These are phyloP conservation scores for Sigmodon hispidus DNA, from an alignment of 2,113 vertebrate species.

Conservation along the genomic window DNA sequence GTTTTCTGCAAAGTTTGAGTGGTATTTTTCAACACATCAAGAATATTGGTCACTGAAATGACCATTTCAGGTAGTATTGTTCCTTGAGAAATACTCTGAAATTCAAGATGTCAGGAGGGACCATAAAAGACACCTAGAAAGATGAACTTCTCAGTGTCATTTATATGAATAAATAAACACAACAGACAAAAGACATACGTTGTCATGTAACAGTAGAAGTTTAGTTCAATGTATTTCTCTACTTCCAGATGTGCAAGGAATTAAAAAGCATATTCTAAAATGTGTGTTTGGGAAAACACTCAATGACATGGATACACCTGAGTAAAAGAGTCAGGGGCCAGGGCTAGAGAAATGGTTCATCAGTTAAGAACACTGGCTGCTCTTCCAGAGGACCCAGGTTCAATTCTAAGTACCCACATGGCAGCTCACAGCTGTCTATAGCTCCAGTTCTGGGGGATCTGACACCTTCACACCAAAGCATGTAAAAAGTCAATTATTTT, in stretches of 20 bases:
- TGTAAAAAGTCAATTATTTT: too few relatives aligned
- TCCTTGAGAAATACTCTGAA: constrained; percentile 15
- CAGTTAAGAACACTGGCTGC: too few relatives aligned
- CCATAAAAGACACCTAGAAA: neutral
- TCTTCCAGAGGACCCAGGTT: too few relatives aligned
- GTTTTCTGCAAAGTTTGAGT: neutral
- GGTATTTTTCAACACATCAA: neutral
- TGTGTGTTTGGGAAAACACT: neutral
- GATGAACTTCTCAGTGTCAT: neutral
- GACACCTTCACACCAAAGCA: too few relatives aligned
- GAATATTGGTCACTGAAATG: neutral
- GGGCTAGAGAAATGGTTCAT: too few relatives aligned
- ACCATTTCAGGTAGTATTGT: neutral
- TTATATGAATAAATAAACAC: neutral
- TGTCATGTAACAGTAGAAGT: neutral
- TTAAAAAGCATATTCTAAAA: constrained; percentile 19
- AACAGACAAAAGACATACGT: neutral
- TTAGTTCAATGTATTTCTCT: neutral
- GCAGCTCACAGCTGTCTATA: too few relatives aligned
- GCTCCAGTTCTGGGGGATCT: too few relatives aligned
- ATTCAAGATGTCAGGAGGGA: neutral
- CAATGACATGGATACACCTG: neutral
- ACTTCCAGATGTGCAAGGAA: neutral
- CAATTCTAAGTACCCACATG: too few relatives aligned
- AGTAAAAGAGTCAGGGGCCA: neutral